Conservation (phyloP, 30 jellyfish, hydroid and myxozoan species). For the Aurelia aurita region DNA sequence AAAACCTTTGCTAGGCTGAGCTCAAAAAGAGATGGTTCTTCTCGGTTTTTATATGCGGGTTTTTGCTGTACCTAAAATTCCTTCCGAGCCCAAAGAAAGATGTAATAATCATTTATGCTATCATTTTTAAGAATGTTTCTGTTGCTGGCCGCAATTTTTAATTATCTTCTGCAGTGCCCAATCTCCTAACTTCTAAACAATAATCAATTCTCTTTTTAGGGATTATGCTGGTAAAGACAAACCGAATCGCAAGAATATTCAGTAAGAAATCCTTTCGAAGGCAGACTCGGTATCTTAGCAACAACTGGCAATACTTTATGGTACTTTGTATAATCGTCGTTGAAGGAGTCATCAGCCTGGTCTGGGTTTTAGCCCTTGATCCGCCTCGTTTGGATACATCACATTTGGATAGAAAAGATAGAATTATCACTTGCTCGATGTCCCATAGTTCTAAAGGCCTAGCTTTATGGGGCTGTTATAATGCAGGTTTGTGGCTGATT, state of each 20-base stretch:
- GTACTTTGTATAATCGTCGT: constrained; percentile 34
- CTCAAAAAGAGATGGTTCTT: too few relatives aligned
- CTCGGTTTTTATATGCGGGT: too few relatives aligned
- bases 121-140: too few relatives aligned
- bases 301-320: constrained; percentile 59
- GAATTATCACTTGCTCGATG: constrained; percentile 34
- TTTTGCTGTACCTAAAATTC: too few relatives aligned
- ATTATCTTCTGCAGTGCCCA: too few relatives aligned
- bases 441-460: constrained; percentile 52
- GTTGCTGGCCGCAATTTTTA: too few relatives aligned
- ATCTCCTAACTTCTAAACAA: not conserved
- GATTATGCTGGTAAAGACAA: constrained; percentile 78
- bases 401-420: not conserved
- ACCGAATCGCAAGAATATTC: constrained; percentile 79
- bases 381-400: constrained; percentile 51
- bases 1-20: too few relatives aligned
- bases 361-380: constrained; percentile 73
- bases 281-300: constrained; percentile 44
- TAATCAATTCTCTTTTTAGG: constrained; percentile 47
- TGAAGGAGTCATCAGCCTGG: constrained; percentile 60
- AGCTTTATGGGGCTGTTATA: constrained; percentile 83
- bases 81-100: too few relatives aligned
- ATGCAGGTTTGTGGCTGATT: constrained; percentile 70
- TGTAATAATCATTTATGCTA: too few relatives aligned
- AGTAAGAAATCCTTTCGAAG: constrained; percentile 46